phyloP scores from a whole-genome alignment of 2,888 invertebrate genomes.

The Cerastis rubricosa region DNA sequence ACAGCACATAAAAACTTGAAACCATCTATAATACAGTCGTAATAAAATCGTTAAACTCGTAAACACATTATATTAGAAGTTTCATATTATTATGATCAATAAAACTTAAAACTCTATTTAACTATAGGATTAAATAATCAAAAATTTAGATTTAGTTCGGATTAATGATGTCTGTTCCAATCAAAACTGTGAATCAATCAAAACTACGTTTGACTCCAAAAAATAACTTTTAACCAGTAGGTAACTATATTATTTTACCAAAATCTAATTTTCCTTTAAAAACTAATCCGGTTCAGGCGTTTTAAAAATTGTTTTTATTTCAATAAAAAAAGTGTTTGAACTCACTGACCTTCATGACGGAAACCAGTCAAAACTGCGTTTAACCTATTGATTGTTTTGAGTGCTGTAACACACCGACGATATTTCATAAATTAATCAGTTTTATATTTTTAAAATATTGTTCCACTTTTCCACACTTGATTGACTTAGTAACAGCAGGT shows the following conservation, averaged over 20 bases:
- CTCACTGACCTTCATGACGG: neutral
- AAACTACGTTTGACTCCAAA: neutral
- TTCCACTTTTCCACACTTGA: conserved; percentile 9
- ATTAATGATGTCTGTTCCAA: conserved; percentile 17
- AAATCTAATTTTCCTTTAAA: neutral
- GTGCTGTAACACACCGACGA: neutral
- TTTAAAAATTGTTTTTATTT: too few species aligned
- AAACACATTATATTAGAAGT: conserved; percentile 20
- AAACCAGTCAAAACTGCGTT: neutral
- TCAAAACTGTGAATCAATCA: neutral
- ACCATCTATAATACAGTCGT: conserved; percentile 14
- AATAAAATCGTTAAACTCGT: conserved; percentile 34
- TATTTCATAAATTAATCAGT: conserved; percentile 35
- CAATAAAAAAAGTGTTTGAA: neutral
- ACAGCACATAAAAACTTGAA: conserved; percentile 41
- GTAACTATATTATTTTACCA: neutral
- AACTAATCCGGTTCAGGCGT: neutral
- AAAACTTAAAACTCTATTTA: conserved; percentile 59
- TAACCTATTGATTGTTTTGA: neutral
- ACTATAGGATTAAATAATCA: conserved; percentile 57
- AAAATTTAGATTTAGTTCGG: conserved; percentile 17
- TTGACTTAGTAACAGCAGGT: neutral
- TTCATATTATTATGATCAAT: conserved; percentile 40
- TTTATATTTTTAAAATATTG: conserved; percentile 11
- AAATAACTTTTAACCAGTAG: neutral